Evolutionary conservation across 2,888 invertebrate genomes (phyloP).

Genomic region (Branchipolynoe longqiensis): DNA sequence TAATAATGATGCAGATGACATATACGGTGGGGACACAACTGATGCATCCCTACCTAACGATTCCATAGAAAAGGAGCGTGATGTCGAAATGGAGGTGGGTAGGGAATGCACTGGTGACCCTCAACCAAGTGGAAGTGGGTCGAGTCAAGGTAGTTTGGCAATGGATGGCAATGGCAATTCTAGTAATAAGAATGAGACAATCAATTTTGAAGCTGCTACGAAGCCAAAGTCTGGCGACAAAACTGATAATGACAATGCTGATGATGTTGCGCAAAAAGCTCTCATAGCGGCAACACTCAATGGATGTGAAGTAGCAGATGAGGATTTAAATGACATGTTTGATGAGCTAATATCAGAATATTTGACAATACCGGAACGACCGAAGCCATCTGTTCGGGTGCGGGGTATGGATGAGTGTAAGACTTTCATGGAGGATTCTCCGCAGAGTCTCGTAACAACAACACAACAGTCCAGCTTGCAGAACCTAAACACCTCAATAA

Average conservation of each 20-base stretch:
- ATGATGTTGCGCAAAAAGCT: constrained; percentile 21
- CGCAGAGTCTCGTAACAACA: constrained; percentile 38
- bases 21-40: neutral
- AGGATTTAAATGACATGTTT: constrained; percentile 46
- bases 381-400: constrained; percentile 33
- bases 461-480: constrained; percentile 16
- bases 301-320: constrained; percentile 54
- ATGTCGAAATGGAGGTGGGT: no score
- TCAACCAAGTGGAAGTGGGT: no score
- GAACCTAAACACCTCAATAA: neutral
- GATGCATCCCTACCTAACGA: no score
- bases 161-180: neutral
- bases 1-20: neutral
- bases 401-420: constrained; percentile 38
- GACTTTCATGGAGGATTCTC: constrained; percentile 18
- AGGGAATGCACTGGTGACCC: no score
- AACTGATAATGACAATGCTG: neutral
- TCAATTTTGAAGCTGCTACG: neutral
- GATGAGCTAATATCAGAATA: constrained; percentile 48
- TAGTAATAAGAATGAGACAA: neutral
- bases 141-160: no score
- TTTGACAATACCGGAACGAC: constrained; percentile 19
- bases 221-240: neutral
- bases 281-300: constrained; percentile 11
- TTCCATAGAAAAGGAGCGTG: no score